Base-by-base conservation (phyloP, 2,113 vertebrate genomes). In the Ondatra zibethicus region DNA sequence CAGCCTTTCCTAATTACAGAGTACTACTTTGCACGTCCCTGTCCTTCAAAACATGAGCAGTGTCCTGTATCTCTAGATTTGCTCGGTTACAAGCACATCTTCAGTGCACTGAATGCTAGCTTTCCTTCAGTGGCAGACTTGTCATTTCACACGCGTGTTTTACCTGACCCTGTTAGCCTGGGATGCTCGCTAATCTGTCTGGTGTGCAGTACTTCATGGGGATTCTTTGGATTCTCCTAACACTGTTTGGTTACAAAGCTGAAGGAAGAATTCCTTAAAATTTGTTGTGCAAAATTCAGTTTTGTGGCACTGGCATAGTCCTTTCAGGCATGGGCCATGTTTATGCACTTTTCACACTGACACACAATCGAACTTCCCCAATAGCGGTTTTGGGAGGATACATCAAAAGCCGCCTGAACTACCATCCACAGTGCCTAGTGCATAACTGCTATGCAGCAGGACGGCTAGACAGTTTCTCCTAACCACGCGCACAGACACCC, bases 81-180 rank as follows among this genome's bases (percentile, higher is more conserved):
- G 52, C 29, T 84, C 17, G 13, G 36, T 33, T 33, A 17, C 0
- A 31, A 47, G 29, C 27, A 50, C 13, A 66, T 77, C 27, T 66
- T 58, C 52, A 33, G 0, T 17, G 14, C 45, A 47, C 55, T 23
- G 1, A 61, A 13, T 33, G 70, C 66, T 68, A n/a, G 0, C 6
- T 29, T 80, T 33, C 72, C 58, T 63, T 73, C 7, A 11, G 25
- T 42, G 58, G 36, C 19, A 0, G 31, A 50, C 0, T 33, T 45
- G 25, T 70, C n/a, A 19, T 9, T 42, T 7, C 42, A 19, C 3
- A 1, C 61, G 68, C 63, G 31, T 78, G 5, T 45, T 16, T 0
- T n/a, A 11, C 33, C 65, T 89, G 50, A 4, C 65, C 6, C 11
- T 52, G 42, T 55, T 77, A 61, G 55, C 21, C 61, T 87, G 45